A percentile compares a stretch with the other conserved stretches of the same genome.
These are phyloP conservation scores for Drosophila setosimentum DNA, from an alignment of 2,888 invertebrate genomes.

Conservation along the genomic window DNA sequence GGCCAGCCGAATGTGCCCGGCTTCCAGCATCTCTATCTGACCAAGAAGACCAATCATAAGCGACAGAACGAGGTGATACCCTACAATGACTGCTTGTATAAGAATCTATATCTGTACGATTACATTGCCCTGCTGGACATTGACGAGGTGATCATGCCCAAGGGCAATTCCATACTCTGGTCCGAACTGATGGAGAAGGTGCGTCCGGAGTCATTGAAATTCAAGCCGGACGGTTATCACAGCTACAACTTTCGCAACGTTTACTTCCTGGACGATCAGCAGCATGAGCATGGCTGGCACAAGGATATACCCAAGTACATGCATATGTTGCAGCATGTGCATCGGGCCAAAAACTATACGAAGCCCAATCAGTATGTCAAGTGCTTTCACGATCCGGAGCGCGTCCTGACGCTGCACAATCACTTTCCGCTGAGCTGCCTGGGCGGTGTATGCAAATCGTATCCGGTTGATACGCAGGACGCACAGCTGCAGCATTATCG, in stretches of 20 bases:
- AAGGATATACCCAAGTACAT: constrained; percentile 93
- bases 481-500: constrained; percentile 97
- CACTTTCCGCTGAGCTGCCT: constrained; percentile 96
- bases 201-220: constrained; percentile 88
- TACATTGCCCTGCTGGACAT: constrained; percentile 96
- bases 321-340: constrained; percentile 97
- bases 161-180: constrained; percentile 90
- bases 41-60: constrained; percentile 96
- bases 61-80: constrained; percentile 97
- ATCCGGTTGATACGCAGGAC: constrained; percentile 91
- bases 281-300: constrained; percentile 92
- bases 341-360: constrained; percentile 95
- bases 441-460: constrained; percentile 93
- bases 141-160: constrained; percentile 97
- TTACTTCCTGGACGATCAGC: constrained; percentile 95
- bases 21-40: constrained; percentile 94
- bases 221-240: constrained; percentile 87
- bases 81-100: constrained; percentile 98
- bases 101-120: constrained; percentile 95
- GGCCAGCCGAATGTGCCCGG: constrained; percentile 95
- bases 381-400: constrained; percentile 96
- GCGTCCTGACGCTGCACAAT: constrained; percentile 95
- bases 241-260: constrained; percentile 96
- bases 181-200: constrained; percentile 91
- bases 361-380: constrained; percentile 97